Conservation (phyloP, 1,140 invertebrate species). For the Penaeus chinensis region DNA sequence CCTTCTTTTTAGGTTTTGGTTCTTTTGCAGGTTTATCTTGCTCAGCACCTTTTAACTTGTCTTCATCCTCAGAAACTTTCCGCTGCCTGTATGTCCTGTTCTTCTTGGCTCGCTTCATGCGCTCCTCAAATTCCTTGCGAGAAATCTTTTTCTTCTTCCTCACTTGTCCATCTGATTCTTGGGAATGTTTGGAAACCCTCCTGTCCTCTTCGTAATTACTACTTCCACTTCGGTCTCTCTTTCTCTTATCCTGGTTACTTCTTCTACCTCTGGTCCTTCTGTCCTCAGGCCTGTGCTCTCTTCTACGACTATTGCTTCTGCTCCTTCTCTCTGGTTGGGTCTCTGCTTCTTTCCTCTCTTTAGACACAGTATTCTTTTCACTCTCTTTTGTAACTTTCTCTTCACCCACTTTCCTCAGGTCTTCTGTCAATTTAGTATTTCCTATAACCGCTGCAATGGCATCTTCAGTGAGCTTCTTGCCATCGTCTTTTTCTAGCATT, state of each 20-base stretch:
- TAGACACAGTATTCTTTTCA: neutral
- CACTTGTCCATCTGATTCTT: constrained; percentile 64
- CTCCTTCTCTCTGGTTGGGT: neutral
- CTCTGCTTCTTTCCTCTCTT: constrained; percentile 42
- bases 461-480: constrained; percentile 38
- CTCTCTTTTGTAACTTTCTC: neutral
- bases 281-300: constrained; percentile 20
- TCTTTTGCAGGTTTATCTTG: constrained; percentile 11
- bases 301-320: constrained; percentile 20
- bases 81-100: constrained; percentile 60
- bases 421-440: constrained; percentile 29
- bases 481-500: constrained; percentile 67
- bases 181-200: constrained; percentile 23
- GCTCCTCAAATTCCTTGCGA: constrained; percentile 62
- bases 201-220: constrained; percentile 28
- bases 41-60: constrained; percentile 25
- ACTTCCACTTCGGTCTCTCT: constrained; percentile 8
- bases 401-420: neutral
- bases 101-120: constrained; percentile 60
- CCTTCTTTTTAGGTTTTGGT: neutral
- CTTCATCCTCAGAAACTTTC: constrained; percentile 62
- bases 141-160: constrained; percentile 61
- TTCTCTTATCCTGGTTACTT: neutral
- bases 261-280: neutral
- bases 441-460: constrained; percentile 46